Evolutionary conservation across 2,113 vertebrate species (phyloP).

Genomic region (Upupa epops): DNA sequence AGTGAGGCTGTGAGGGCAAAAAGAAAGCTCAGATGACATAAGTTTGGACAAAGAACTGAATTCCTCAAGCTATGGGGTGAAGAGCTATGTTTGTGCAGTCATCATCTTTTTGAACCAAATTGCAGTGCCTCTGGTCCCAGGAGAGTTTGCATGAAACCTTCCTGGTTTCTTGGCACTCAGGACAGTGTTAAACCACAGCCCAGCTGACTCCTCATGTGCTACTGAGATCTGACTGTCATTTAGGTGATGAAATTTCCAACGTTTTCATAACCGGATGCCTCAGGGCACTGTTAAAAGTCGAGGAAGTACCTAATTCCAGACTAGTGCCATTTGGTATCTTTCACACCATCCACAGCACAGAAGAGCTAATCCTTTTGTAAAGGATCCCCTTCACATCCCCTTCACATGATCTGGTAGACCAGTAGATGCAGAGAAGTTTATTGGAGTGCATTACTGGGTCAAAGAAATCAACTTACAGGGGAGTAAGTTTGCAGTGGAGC

Average conservation of each 20-base stretch:
- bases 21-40: not conserved
- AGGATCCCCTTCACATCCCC: not conserved
- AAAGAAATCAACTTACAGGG: not conserved
- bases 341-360: not conserved
- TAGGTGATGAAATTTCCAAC: not conserved
- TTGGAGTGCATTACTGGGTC: too few relatives aligned
- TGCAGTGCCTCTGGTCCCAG: not conserved
- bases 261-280: not conserved
- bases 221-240: not conserved
- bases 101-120: not conserved
- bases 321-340: not conserved
- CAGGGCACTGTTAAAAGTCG: not conserved
- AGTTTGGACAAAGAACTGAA: not conserved
- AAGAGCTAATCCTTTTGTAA: not conserved
- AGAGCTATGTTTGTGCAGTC: rapidly evolving
- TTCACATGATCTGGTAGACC: not conserved
- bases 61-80: not conserved
- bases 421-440: not conserved
- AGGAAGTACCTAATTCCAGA: not conserved
- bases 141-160: not conserved
- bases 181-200: not conserved
- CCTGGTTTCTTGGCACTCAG: not conserved
- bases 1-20: not conserved
- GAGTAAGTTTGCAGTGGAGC: not conserved
- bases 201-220: rapidly evolving